Conservation (phyloP, 2,888 invertebrate genomes). For the Malacosoma neustria region DNA sequence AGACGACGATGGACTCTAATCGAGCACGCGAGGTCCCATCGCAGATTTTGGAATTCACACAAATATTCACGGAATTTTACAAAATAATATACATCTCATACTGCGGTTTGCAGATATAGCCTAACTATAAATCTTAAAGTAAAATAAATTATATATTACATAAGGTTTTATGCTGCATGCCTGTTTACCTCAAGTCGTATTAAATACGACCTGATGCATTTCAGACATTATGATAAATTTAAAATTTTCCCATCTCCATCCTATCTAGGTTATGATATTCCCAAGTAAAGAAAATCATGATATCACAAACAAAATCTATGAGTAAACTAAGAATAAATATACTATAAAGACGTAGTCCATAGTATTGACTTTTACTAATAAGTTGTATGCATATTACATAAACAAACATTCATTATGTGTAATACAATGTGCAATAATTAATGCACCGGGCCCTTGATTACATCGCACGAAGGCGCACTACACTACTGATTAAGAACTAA, state of each 20-base stretch:
- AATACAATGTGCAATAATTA: constrained; percentile 4
- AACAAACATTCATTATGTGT: constrained; percentile 19
- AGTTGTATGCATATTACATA: constrained; percentile 24
- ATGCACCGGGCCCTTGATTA: constrained; percentile 52
- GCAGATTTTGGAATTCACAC: constrained; percentile 51
- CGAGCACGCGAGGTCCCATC: constrained; percentile 27
- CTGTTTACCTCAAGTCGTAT: constrained; percentile 56
- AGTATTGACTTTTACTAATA: constrained; percentile 15
- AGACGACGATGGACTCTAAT: too few relatives aligned
- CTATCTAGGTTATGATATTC: constrained; percentile 57
- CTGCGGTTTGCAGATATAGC: constrained; percentile 45
- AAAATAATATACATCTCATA: too few relatives aligned
- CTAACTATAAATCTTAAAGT: constrained; percentile 63
- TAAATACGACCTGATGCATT: constrained; percentile 50
- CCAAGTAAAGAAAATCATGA: constrained; percentile 57
- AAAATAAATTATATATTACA: constrained; percentile 55
- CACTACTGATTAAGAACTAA: constrained; percentile 46
- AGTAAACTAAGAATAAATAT: constrained; percentile 35
- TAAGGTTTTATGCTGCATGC: too few relatives aligned
- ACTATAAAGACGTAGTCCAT: constrained; percentile 7
- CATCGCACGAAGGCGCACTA: constrained; percentile 30
- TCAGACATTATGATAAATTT: constrained; percentile 60
- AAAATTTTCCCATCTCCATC: constrained; percentile 53
- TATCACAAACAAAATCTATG: constrained; percentile 53
- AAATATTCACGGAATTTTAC: too few relatives aligned